These are phyloP conservation scores for Rhombomys opimus DNA, from an alignment of 2,113 vertebrate species.

Conservation along the genomic window DNA sequence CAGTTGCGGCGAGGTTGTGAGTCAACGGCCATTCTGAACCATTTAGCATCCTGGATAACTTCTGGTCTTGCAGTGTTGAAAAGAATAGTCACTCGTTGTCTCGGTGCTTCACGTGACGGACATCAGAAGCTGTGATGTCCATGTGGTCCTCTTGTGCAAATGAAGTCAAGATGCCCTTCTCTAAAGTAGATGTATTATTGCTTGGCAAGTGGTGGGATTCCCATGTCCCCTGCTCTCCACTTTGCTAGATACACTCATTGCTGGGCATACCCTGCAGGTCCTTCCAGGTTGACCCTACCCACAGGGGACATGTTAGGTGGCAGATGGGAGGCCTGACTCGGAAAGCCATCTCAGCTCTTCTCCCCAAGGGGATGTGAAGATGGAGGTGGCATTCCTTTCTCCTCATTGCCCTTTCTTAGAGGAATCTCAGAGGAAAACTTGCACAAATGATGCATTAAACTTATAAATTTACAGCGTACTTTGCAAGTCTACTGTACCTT, in stretches of 20 bases:
- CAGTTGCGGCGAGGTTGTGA: background rate
- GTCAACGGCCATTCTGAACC: background rate
- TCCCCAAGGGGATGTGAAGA: slow-evolving; percentile 27
- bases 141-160: background rate
- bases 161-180: background rate
- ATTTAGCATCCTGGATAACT: background rate
- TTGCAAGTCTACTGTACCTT: slow-evolving; percentile 75
- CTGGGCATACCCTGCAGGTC: background rate
- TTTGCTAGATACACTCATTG: background rate
- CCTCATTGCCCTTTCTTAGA: slow-evolving; percentile 61
- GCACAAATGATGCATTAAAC: slow-evolving; percentile 76
- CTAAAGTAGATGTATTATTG: background rate
- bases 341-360: background rate
- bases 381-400: slow-evolving; percentile 39
- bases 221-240: background rate
- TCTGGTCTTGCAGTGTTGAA: background rate
- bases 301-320: background rate
- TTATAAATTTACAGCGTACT: slow-evolving; percentile 76
- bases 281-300: background rate
- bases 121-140: background rate
- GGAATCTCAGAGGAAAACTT: slow-evolving; percentile 76
- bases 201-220: background rate
- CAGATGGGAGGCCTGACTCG: background rate
- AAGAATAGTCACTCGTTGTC: background rate
- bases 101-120: background rate